These are phyloP conservation scores for Amphiduros pacificus DNA, from an alignment of 2,888 invertebrate species.

Conservation along the genomic window DNA sequence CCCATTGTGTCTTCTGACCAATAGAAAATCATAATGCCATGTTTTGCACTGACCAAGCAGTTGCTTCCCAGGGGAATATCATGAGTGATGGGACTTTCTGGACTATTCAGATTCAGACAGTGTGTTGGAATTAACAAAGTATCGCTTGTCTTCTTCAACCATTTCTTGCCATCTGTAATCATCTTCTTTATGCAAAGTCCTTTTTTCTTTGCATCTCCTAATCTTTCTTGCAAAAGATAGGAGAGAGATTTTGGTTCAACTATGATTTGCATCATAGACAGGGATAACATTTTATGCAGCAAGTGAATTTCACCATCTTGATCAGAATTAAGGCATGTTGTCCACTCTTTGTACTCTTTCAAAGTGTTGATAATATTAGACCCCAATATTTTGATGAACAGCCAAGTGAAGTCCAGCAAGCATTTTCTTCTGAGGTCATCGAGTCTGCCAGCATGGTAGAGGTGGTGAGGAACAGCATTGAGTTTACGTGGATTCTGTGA, in stretches of 20 bases:
- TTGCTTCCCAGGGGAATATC: conserved; percentile 6
- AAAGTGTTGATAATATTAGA: conserved; percentile 6
- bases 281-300: conserved; percentile 22
- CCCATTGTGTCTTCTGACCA: neutral
- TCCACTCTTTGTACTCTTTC: conserved; percentile 9
- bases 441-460: conserved; percentile 14
- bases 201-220: neutral
- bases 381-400: conserved; percentile 15
- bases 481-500: conserved; percentile 26
- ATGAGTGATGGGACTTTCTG: conserved; percentile 20
- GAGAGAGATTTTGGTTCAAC: conserved; percentile 17
- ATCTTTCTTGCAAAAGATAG: conserved; percentile 5
- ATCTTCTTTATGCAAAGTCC: neutral
- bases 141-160: conserved; percentile 7
- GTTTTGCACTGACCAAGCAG: conserved; percentile 14
- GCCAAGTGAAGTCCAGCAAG: conserved; percentile 19
- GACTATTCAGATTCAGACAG: conserved; percentile 1
- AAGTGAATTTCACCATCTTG: conserved; percentile 11
- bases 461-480: conserved; percentile 25
- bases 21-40: conserved; percentile 6
- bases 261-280: conserved; percentile 18
- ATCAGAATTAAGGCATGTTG: neutral
- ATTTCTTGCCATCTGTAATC: conserved; percentile 7
- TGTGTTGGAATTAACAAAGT: conserved; percentile 20
- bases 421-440: conserved; percentile 12